Conservation (phyloP, 2,113 vertebrate species). For the Osmerus eperlanus region DNA sequence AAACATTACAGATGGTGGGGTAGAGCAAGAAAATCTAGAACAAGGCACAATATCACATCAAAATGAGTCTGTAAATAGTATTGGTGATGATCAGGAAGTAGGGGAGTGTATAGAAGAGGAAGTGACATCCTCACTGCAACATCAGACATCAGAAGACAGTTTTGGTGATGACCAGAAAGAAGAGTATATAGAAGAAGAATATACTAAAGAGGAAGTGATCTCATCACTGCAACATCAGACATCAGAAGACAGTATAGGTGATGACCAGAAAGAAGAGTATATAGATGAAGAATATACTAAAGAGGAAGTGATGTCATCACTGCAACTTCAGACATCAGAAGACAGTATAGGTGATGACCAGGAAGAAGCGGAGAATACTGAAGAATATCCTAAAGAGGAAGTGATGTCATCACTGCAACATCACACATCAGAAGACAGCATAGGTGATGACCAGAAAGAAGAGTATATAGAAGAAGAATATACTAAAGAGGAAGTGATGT, state of each 20-base stretch:
- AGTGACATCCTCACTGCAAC: not conserved
- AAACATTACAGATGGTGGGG: not conserved
- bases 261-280: not conserved
- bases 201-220: not conserved
- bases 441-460: not conserved
- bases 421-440: not conserved
- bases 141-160: not conserved
- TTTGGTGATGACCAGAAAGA: not conserved
- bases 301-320: not conserved
- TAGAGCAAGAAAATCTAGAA: not conserved
- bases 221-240: slow-evolving; percentile 5
- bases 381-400: not conserved
- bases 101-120: not conserved
- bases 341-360: not conserved
- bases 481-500: not conserved
- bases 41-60: not conserved
- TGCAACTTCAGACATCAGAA: not conserved
- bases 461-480: not conserved
- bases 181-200: not conserved
- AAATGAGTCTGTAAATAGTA: not conserved
- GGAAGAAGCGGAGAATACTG: not conserved
- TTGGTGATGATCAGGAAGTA: not conserved
- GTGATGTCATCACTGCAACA: slow-evolving; percentile 1
- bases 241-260: not conserved
- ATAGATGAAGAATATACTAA: not conserved